Conservation (phyloP, 1,140 invertebrate species). For the Heliconius hermathena region DNA sequence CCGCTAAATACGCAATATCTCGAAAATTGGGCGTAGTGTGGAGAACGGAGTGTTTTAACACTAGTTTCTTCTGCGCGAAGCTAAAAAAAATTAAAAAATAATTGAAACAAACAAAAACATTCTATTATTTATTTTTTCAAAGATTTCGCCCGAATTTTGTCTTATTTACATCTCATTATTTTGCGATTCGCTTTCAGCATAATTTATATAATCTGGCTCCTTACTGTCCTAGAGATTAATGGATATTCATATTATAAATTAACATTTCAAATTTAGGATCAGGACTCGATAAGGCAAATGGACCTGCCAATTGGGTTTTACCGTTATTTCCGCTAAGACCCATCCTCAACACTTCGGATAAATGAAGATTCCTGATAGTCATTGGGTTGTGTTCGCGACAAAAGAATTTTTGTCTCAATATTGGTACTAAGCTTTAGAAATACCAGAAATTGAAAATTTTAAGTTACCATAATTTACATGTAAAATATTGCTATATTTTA, state of each 20-base stretch:
- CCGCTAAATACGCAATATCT: background rate
- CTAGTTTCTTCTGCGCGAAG: too few relatives aligned
- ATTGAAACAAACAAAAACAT: background rate
- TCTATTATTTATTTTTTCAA: background rate
- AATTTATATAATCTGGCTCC: slow-evolving; percentile 3
- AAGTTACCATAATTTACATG: background rate
- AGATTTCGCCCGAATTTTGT: background rate
- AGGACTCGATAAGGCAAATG: slow-evolving; percentile 36
- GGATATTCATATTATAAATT: slow-evolving; percentile 36
- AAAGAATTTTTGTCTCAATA: background rate
- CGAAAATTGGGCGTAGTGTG: background rate
- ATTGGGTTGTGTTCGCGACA: background rate
- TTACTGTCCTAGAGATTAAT: slow-evolving; percentile 22
- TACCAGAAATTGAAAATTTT: background rate
- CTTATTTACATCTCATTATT: background rate
- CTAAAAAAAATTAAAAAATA: background rate
- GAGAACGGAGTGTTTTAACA: too few relatives aligned
- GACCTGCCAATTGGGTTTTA: slow-evolving; percentile 37
- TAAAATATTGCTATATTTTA: too few relatives aligned
- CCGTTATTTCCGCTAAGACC: slow-evolving; percentile 35
- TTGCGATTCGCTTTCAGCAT: slow-evolving; percentile 4
- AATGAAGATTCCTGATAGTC: slow-evolving; percentile 34
- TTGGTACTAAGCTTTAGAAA: background rate
- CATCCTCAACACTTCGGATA: slow-evolving; percentile 27
- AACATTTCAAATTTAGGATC: slow-evolving; percentile 37